A percentile compares a stretch with the other conserved stretches of the same genome.
These are phyloP conservation scores for Noctua pronuba DNA, from an alignment of 2,888 invertebrate genomes.

Conservation along the genomic window DNA sequence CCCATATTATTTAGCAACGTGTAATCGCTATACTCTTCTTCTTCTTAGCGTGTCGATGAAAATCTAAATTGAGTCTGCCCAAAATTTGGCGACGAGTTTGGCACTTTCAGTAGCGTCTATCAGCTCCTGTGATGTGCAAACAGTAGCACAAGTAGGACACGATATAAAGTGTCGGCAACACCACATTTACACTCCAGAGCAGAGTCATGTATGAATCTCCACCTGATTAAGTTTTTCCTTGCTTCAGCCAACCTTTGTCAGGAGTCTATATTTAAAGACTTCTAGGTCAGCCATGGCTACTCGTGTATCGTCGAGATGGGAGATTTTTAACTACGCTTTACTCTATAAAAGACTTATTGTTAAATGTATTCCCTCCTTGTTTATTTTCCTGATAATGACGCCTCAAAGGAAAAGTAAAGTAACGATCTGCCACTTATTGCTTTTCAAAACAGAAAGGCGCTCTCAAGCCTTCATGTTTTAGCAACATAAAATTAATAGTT, in stretches of 20 bases:
- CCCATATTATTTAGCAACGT: no score
- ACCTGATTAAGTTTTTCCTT: not conserved
- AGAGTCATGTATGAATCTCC: not conserved
- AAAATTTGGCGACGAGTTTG: not conserved
- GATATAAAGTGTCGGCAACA: not conserved
- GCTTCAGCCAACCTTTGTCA: not conserved
- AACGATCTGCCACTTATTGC: conserved; percentile 49
- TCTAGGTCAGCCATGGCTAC: not conserved
- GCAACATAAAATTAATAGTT: conserved; percentile 46
- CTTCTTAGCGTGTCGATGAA: no score
- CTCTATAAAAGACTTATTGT: not conserved
- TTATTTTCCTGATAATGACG: not conserved
- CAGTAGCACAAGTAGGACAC: not conserved
- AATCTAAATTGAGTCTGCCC: not conserved
- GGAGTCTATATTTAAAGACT: no score
- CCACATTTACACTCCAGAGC: not conserved
- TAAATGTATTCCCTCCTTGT: not conserved
- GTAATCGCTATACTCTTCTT: no score
- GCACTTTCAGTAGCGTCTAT: not conserved
- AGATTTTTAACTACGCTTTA: not conserved
- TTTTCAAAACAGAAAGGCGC: conserved; percentile 51
- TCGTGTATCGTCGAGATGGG: not conserved
- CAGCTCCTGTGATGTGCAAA: not conserved
- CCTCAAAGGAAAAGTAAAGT: conserved; percentile 4
- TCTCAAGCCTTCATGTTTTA: conserved; percentile 47